Base-by-base conservation (phyloP, 2,888 invertebrate genomes). In the Halocaridina rubra region DNA sequence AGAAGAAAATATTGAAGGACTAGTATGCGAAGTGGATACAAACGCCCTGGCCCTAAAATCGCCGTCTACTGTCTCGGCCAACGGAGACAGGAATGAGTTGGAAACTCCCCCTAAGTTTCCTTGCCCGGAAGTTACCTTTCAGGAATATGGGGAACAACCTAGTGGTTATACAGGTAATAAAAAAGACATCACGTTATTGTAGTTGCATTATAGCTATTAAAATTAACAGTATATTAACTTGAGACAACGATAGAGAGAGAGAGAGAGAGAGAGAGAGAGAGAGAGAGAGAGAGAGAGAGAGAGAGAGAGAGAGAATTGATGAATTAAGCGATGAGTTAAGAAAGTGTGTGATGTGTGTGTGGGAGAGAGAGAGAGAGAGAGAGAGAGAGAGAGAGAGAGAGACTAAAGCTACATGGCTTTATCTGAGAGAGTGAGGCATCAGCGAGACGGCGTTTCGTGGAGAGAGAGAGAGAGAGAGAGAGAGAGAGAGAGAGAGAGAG, bases 21-120 rank as follows among this genome's bases (percentile, higher is more conserved):
- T 74, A 7, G 24, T 74, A 2, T 74, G 72, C 46, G 72, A 74
- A 46, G 72, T 74, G 2, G 72, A 74, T 22, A 46, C 72, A 24
- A 46, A 74, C 19, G 72, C 72, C 19, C 27, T 74, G 22, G 24
- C 72, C 46, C n/a, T 74, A 39, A 39, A 46, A 39, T 46, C 72
- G 7, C 46, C 72, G 10, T 74, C 72, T 5, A n/a, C n/a, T n/a
- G n/a, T n/a, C n/a, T 33, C 46, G 24, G 33, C 39, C 10, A 74
- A 46, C 46, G 46, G 53, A 16, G 53, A 53, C 53, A 53, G 46
- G 22, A 39, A 67, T 7, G 10, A 30, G 71, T 3, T 71, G 71
- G 71, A 71, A 8, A 13, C 71, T 33, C 27, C n/a, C n/a, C n/a
- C n/a, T n/a, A n/a, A n/a, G n/a, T n/a, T n/a, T n/a, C n/a, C n/a